A percentile compares a stretch with the other conserved stretches of the same genome.
These are phyloP conservation scores for Nomada fabriciana DNA, from an alignment of 2,888 invertebrate species.

Conservation along the genomic window DNA sequence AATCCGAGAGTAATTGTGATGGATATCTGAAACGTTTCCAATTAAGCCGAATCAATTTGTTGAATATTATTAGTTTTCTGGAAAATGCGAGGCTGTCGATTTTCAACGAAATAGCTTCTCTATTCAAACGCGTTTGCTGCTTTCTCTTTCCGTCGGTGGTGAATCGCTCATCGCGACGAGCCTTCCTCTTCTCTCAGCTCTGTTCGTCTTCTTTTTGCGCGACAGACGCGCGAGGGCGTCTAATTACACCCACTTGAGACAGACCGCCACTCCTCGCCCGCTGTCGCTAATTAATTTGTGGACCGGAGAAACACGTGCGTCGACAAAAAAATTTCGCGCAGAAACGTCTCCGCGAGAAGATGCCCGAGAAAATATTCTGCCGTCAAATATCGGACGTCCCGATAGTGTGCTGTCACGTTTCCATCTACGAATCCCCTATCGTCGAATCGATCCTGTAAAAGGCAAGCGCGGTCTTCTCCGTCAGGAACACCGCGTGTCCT, in stretches of 20 bases:
- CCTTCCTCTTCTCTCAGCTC: constrained; percentile 32
- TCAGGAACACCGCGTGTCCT: too few relatives aligned
- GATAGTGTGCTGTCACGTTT: constrained; percentile 1
- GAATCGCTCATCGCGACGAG: constrained; percentile 28
- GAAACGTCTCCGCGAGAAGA: constrained; percentile 10
- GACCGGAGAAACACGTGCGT: constrained; percentile 63
- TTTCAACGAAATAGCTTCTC: constrained; percentile 17
- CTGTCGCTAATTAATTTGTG: constrained; percentile 71
- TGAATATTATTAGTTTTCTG: too few relatives aligned
- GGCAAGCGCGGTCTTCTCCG: too few relatives aligned
- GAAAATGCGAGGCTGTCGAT: too few relatives aligned
- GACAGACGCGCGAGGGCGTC: constrained; percentile 63
- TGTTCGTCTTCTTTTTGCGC: constrained; percentile 5
- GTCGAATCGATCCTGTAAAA: constrained; percentile 4
- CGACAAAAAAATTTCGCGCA: constrained; percentile 54
- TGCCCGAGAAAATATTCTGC: not conserved
- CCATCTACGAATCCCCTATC: not conserved
- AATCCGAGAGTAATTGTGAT: too few relatives aligned
- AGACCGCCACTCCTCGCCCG: constrained; percentile 58
- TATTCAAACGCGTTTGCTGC: constrained; percentile 51
- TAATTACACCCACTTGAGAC: constrained; percentile 75
- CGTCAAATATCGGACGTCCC: too few relatives aligned
- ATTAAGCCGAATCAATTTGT: too few relatives aligned
- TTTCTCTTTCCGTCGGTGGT: constrained; percentile 54
- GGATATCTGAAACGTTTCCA: too few relatives aligned